Conservation (phyloP, 2,113 vertebrate genomes). For the Ailurus styani region DNA sequence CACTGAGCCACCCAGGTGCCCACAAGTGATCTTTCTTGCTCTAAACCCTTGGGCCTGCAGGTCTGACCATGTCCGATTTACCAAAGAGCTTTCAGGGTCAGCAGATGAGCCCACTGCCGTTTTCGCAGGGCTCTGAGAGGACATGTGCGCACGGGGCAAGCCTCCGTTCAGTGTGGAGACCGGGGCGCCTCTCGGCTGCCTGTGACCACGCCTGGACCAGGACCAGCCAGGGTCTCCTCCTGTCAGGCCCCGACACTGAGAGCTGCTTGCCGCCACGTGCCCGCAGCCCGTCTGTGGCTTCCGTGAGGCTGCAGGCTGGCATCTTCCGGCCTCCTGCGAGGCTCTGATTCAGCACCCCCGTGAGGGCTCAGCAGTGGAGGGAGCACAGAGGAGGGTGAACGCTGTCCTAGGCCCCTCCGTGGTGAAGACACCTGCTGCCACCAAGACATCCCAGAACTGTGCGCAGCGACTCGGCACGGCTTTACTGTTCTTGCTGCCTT, state of each 20-base stretch:
- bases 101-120: accelerated
- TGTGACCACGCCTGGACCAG: background rate
- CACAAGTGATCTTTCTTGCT: background rate
- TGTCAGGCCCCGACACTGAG: accelerated
- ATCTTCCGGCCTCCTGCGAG: background rate
- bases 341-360: background rate
- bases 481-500: accelerated
- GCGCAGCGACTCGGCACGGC: accelerated
- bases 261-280: no score
- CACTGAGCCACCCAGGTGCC: no score
- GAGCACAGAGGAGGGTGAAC: background rate
- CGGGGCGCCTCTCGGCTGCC: background rate
- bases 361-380: background rate
- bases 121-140: accelerated
- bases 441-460: background rate
- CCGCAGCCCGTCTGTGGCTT: no score
- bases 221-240: accelerated
- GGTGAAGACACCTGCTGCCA: accelerated
- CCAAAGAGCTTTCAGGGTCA: accelerated
- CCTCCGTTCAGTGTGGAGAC: accelerated
- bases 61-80: accelerated
- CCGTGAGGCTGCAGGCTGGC: background rate
- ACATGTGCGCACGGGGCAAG: accelerated
- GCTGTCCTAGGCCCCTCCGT: accelerated
- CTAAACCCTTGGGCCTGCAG: no score